These are phyloP conservation scores for Holothuria scabra DNA, from an alignment of 53 echinoderm and acorn worm genomes.

Conservation along the genomic window DNA sequence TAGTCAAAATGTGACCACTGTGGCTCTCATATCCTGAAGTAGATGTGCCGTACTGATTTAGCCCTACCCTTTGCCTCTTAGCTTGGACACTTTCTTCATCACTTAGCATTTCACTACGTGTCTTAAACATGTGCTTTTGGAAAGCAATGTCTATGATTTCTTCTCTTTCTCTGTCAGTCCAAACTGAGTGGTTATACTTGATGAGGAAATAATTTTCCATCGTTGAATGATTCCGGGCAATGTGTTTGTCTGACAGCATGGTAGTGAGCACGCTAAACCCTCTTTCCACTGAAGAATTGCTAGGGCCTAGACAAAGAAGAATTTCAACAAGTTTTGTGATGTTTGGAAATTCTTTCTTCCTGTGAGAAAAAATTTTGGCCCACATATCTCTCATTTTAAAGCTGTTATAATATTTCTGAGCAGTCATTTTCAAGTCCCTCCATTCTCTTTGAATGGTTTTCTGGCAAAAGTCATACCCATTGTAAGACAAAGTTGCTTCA, in stretches of 20 bases:
- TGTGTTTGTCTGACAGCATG: conserved; percentile 40
- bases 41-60: not conserved
- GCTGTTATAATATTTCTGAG: conserved; percentile 25
- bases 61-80: not conserved
- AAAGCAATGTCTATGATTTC: conserved; percentile 6
- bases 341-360: conserved; percentile 37
- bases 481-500: conserved; percentile 3
- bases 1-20: not conserved
- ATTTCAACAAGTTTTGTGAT: conserved; percentile 48
- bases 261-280: conserved; percentile 38
- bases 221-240: conserved; percentile 14
- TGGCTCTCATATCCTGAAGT: too few relatives aligned
- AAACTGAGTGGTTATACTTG: conserved; percentile 17
- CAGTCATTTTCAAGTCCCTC: conserved; percentile 48
- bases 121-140: not conserved
- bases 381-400: conserved; percentile 31
- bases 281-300: conserved; percentile 51
- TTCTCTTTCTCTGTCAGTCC: not conserved
- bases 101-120: not conserved
- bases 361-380: conserved; percentile 10
- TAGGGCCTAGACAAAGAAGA: conserved; percentile 18
- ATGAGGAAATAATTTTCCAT: conserved; percentile 32
- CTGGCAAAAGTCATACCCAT: not conserved
- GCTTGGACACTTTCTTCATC: not conserved
- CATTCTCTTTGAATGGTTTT: conserved; percentile 35